Base-by-base conservation (phyloP, 2,797 vertebrate genomes). In the Centropyge bicolor region DNA sequence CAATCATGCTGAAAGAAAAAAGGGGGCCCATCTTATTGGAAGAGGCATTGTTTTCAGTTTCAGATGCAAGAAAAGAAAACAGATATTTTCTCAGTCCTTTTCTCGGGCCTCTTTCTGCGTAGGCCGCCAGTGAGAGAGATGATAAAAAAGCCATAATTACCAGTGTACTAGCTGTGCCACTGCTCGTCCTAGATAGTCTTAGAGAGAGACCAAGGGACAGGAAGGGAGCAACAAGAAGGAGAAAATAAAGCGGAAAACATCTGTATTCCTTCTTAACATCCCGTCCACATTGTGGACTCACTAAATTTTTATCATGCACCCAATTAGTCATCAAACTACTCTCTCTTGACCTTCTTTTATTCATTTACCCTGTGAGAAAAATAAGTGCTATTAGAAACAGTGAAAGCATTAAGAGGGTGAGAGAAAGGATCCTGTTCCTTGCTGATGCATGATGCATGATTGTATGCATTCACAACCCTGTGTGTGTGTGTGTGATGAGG, bases 291-390 rank as follows among this genome's bases (percentile, higher is more conserved):
- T 35, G 22, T 84, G 36, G n/a, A 78, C 77, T 54, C 12, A 65
- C 52, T 40, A 66, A 78, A 82, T 80, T 62, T 78, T 85, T 68
- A 74, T 70, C 70, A 49, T 76, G 65, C 51, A 65, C 20, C 66
- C 27, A 75, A 80, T 85, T 84, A 54, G 69, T 59, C 82, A 89
- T 89, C 80, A 78, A 61, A 84, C 46, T 76, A 62, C 69, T 57
- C 54, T 73, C 52, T 74, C 77, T 74, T 70, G 31, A 54, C 70
- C 81, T 77, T 84, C 76, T 86, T 84, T 83, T 76, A 88, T 90
- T 88, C 62, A 86, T 88, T 87, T 70, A 78, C 16, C 82, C 73
- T 57, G 60, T 20, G 64, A 85, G 68, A 90, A 65, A 78, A 88
- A 78, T 81, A 86, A 79, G 67, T 70, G 61, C 70, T 77, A 70